These are phyloP conservation scores for Cataglyphis hispanica DNA, from an alignment of 1,140 invertebrate genomes.

Conservation along the genomic window DNA sequence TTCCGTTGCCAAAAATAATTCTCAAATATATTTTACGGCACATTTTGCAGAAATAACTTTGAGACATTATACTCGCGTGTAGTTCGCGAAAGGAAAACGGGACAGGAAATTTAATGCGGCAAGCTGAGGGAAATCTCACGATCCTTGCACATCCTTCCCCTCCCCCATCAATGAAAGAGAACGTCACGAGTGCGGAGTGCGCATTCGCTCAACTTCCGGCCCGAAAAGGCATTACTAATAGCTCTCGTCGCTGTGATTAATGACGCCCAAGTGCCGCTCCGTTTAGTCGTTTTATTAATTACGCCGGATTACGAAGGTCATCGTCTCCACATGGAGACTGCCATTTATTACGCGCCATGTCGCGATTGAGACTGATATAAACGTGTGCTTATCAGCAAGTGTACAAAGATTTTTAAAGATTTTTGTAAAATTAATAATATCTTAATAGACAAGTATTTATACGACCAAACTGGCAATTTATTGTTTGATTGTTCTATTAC, in stretches of 20 bases:
- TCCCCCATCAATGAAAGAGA: conserved; percentile 44
- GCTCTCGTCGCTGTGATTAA: conserved; percentile 61
- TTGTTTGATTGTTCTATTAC: too few species aligned
- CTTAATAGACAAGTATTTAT: too few species aligned
- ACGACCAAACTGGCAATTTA: too few species aligned
- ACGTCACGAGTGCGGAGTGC: conserved; percentile 54
- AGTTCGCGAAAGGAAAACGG: conserved; percentile 19
- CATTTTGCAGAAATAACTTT: conserved; percentile 47
- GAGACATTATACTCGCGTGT: conserved; percentile 45
- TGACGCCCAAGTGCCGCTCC: conserved; percentile 40
- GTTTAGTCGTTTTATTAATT: conserved; percentile 64
- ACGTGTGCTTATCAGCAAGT: background rate
- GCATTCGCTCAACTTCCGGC: conserved; percentile 61
- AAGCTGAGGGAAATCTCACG: conserved; percentile 57
- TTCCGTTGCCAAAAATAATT: conserved; percentile 24
- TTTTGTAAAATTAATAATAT: background rate
- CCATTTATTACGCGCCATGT: conserved; percentile 42
- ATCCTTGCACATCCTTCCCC: conserved; percentile 43
- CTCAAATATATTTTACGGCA: conserved; percentile 22
- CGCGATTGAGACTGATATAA: conserved; percentile 25
- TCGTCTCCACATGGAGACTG: conserved; percentile 20
- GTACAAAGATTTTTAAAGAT: background rate
- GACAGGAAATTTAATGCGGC: conserved; percentile 58
- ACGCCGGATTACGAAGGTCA: conserved; percentile 59
- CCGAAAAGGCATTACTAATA: conserved; percentile 62